phyloP scores from a whole-genome alignment of 2,888 invertebrate genomes.

The Ecliptopera silaceata region DNA sequence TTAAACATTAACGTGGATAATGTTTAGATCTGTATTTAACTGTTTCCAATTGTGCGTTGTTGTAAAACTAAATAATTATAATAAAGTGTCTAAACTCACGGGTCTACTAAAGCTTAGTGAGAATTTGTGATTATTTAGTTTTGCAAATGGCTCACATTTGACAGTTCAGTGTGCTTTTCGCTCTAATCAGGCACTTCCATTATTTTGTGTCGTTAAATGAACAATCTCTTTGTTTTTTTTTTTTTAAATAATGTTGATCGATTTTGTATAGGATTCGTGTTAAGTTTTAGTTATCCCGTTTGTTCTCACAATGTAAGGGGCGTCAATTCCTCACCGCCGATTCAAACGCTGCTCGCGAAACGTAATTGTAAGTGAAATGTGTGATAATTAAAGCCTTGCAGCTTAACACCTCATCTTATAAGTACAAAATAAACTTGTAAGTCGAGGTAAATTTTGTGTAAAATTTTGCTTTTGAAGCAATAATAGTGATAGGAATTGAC shows the following conservation, averaged over 20 bases:
- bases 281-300: constrained; percentile 66
- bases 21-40: constrained; percentile 26
- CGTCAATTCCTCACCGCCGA: constrained; percentile 70
- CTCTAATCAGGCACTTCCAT: constrained; percentile 56
- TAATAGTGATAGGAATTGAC: constrained; percentile 70
- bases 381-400: constrained; percentile 42
- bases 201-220: constrained; percentile 44
- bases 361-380: constrained; percentile 52
- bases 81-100: not conserved
- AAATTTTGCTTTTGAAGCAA: constrained; percentile 60
- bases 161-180: constrained; percentile 39
- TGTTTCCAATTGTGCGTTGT: constrained; percentile 20
- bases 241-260: constrained; percentile 58
- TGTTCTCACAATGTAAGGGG: constrained; percentile 55
- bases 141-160: constrained; percentile 26
- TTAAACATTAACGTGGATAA: constrained; percentile 19
- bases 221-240: constrained; percentile 53
- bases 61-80: constrained; percentile 20
- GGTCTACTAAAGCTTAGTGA: not conserved
- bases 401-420: constrained; percentile 38
- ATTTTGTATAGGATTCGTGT: constrained; percentile 69
- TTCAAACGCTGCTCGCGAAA: constrained; percentile 42
- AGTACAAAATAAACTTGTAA: constrained; percentile 39
- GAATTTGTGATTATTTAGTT: constrained; percentile 6
- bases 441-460: constrained; percentile 34